Evolutionary conservation across 1,140 invertebrate species (phyloP), one percentile per base, ranked within the genome.

Genomic region (Dendroctonus ponderosae): DNA sequence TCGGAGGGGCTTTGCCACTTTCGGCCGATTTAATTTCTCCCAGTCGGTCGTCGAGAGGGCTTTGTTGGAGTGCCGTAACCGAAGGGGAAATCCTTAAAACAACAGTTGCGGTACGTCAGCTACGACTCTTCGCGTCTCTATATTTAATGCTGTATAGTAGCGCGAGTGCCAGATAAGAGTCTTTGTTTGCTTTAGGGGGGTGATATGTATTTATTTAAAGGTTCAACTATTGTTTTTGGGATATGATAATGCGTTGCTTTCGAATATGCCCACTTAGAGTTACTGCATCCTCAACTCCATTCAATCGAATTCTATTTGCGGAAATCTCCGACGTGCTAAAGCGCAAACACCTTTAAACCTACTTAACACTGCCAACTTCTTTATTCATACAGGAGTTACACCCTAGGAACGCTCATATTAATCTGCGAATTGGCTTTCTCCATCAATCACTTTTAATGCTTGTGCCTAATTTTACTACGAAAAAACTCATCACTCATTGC

Each of bases 21-120:
- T 52, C 39, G 49, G 53, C 51, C 62, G 62, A 64, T 54, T 54
- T 54, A 57, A 64, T 56, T 46, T 57, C 43, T 12, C 46, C 46
- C 8, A 7, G 8, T 39, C 59, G 9, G n/a, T 37, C 62, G 39
- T 53, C 49, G 41, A 60, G 42, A 50, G 56, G 57, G 65, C 58
- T 61, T 57, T 66, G 54, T 66, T 66, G 8, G 53, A 64, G 61
- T 70, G 62, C 57, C 60, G 60, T 52, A 40, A 51, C 60, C 60
- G 39, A 62, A 40, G 48, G 70, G 70, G 62, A 67, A 71, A 71
- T 64, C 70, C 70, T 71, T 71, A 71, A 71, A 71, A 71, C 68
- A 71, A 71, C 70, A 71, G 62, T 70, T 67, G 68, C 58, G 57
- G 62, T 66, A 61, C 70, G 62, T 71, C 68, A 71, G 56, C 60